Percentiles rank a stretch among this genome's conserved stretches.
These are phyloP conservation scores for Neotoma lepida DNA, from an alignment of 2,113 vertebrate species.

Conservation along the genomic window DNA sequence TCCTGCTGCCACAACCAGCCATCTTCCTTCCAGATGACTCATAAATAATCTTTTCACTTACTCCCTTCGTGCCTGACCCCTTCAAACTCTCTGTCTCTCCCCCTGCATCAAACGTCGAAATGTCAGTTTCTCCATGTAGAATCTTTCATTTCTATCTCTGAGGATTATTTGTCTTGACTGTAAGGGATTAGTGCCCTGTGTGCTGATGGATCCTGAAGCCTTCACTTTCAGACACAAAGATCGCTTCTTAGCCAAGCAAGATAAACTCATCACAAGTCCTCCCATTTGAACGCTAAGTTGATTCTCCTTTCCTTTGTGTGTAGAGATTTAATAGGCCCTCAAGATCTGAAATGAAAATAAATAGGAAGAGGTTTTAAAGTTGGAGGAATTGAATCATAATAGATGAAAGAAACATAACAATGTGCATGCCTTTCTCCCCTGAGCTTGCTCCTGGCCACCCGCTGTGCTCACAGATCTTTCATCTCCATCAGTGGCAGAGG, in stretches of 20 bases:
- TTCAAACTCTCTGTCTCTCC: background rate
- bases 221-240: background rate
- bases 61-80: background rate
- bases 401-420: background rate
- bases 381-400: background rate
- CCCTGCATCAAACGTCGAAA: background rate
- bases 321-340: background rate
- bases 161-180: background rate
- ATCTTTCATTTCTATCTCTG: background rate
- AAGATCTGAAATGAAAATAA: background rate
- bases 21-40: background rate
- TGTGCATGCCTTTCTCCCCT: background rate
- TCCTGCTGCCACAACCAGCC: too few species aligned
- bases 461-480: background rate
- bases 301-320: slow-evolving; percentile 28
- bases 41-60: background rate
- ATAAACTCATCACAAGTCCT: slow-evolving; percentile 4
- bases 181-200: background rate
- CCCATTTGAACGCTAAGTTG: background rate
- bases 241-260: background rate
- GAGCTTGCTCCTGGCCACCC: background rate
- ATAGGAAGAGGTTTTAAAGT: background rate
- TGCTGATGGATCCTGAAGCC: background rate
- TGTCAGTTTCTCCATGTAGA: background rate
- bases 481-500: background rate